Evolutionary conservation across 2,113 vertebrate genomes (phyloP), one percentile per base, ranked within the genome.

Genomic region (Dolichallabes microphthalmus): DNA sequence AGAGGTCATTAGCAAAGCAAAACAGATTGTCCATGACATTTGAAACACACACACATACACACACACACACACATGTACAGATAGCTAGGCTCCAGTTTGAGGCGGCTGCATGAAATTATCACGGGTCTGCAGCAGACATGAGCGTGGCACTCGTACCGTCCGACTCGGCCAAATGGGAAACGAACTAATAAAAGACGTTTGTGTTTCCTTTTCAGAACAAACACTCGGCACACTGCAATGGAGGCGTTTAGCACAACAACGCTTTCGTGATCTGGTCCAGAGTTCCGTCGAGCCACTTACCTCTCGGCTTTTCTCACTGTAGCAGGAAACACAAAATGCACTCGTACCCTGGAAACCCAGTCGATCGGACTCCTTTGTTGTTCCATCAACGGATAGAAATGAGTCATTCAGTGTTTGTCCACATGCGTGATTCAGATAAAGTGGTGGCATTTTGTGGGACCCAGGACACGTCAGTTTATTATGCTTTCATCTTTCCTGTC

Each of bases 51-150:
- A 69, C 27, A 30, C 3, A 30, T 11, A 66, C n/a, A 66, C 63
- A 66, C n/a, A 75, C 92, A 93, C 87, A 89, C 71, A 82, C 91
- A 93, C 91, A 92, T 52, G 32, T 81, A 83, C 88, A 92, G 92
- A 94, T 93, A 92, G 92, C 92, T 88, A 88, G 81, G 88, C 92
- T 92, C 82, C 89, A 75, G 91, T 22, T 85, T 87, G 90, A 88
- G 82, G 93, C 91, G 89, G 91, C 88, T 91, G 89, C 91, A 90
- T 90, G 88, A 88, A 91, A 94, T 94, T 94, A 94, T 95, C 94
- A 88, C 86, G 64, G 52, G 91, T 85, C 86, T 92, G 92, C 94
- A 94, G 94, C 90, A 85, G 88, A 87, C 90, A 69, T 85, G 73
- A 89, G 87, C 73, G 19, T 92, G 93, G 92, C 91, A 87, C 82